These are phyloP conservation scores for Archivesica marissinica DNA, from an alignment of 1,140 invertebrate genomes.

Conservation along the genomic window DNA sequence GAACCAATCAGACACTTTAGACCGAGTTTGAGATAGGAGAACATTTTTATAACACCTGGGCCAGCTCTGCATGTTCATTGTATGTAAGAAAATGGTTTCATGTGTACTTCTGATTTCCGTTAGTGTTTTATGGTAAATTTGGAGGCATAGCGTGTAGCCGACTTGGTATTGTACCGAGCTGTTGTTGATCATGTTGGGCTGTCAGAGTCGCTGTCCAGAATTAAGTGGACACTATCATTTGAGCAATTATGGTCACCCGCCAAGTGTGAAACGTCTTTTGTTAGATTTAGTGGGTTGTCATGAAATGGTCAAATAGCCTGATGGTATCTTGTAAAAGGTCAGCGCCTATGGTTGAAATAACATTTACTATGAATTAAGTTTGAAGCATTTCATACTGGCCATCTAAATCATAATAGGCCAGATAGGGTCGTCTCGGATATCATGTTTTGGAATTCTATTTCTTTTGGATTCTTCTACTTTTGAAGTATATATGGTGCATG, in stretches of 20 bases:
- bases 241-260: not conserved
- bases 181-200: slow-evolving; percentile 30
- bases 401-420: not conserved
- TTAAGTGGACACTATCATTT: slow-evolving; percentile 45
- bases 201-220: slow-evolving; percentile 8
- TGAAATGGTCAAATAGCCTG: slow-evolving; percentile 21
- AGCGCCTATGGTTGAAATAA: slow-evolving; percentile 15
- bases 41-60: too few relatives aligned
- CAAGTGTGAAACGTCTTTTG: slow-evolving; percentile 32
- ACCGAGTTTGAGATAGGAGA: too few relatives aligned
- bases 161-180: not conserved
- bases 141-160: not conserved
- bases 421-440: too few relatives aligned
- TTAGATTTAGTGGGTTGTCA: not conserved
- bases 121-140: not conserved
- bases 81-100: too few relatives aligned
- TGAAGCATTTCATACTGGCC: not conserved
- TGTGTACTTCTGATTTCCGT: too few relatives aligned
- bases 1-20: too few relatives aligned
- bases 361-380: not conserved
- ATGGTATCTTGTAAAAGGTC: slow-evolving; percentile 15
- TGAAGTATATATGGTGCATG: too few relatives aligned
- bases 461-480: too few relatives aligned
- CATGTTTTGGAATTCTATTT: too few relatives aligned
- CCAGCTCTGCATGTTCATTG: too few relatives aligned